A percentile compares a stretch with the other conserved stretches of the same genome.
phyloP scores from a whole-genome alignment of 2,113 vertebrate species.

The Monopterus albus region DNA sequence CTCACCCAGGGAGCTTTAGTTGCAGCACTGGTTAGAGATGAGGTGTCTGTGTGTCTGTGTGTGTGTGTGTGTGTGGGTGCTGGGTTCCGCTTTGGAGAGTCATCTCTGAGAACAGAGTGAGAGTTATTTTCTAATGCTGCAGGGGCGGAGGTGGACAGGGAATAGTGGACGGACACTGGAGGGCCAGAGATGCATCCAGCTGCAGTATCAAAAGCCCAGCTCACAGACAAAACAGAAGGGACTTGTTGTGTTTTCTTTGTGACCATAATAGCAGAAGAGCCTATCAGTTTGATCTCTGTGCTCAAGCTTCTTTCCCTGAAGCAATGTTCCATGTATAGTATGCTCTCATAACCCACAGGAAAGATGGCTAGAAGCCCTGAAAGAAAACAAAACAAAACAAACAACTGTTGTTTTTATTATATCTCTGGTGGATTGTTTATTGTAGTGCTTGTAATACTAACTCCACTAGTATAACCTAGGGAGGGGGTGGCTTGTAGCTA shows the following conservation, averaged over 20 bases:
- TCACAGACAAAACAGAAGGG: slow-evolving; percentile 29
- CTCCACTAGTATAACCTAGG: background rate
- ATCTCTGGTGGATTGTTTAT: slow-evolving; percentile 7
- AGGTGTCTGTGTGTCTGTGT: slow-evolving; percentile 14
- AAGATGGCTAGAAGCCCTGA: too few relatives aligned
- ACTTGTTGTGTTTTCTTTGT: slow-evolving; percentile 23
- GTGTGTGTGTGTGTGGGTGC: slow-evolving; percentile 58
- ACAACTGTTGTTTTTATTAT: too few relatives aligned
- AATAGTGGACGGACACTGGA: slow-evolving; percentile 47
- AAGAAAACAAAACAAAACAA: too few relatives aligned
- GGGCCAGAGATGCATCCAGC: slow-evolving; percentile 48
- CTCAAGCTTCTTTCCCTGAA: slow-evolving; percentile 7
- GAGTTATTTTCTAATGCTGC: slow-evolving; percentile 55
- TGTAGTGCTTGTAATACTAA: background rate
- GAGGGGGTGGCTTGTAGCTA: background rate
- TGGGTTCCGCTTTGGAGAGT: slow-evolving; percentile 64
- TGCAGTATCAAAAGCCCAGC: slow-evolving; percentile 57
- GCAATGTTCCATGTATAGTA: background rate
- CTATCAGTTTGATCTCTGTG: slow-evolving; percentile 31
- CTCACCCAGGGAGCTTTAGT: slow-evolving; percentile 9
- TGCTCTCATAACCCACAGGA: slow-evolving; percentile 3
- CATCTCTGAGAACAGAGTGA: slow-evolving; percentile 52
- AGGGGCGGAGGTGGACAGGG: slow-evolving; percentile 63
- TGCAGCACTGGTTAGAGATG: slow-evolving; percentile 4
- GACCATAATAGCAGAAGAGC: slow-evolving; percentile 4